These are phyloP conservation scores for Zoanthus solanderi DNA, from an alignment of 92 coral and sea anemone species.

Conservation along the genomic window DNA sequence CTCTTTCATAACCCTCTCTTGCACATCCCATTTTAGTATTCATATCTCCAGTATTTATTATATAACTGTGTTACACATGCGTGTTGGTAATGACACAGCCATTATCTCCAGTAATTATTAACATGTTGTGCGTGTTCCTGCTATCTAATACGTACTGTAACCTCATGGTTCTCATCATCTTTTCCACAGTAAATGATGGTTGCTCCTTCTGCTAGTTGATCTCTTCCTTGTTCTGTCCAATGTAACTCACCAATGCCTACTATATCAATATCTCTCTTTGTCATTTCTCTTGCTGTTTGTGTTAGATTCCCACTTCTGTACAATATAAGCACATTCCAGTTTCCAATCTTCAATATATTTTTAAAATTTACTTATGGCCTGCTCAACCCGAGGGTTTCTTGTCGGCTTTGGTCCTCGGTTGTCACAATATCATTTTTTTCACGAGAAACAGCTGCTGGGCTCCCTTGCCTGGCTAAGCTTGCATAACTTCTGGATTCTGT, in stretches of 20 bases:
- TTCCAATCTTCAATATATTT: too few relatives aligned
- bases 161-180: background rate
- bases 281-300: background rate
- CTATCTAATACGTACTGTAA: background rate
- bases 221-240: background rate
- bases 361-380: too few relatives aligned
- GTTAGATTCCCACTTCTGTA: too few relatives aligned
- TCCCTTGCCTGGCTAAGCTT: too few relatives aligned
- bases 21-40: background rate
- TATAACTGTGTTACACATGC: too few relatives aligned
- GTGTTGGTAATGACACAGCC: too few relatives aligned
- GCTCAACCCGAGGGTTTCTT: too few relatives aligned
- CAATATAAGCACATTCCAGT: too few relatives aligned
- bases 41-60: background rate
- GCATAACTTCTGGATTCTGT: too few relatives aligned
- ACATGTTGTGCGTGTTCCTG: background rate
- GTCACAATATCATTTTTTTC: too few relatives aligned
- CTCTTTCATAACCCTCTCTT: background rate
- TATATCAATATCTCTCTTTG: background rate
- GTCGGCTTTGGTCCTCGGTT: too few relatives aligned
- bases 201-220: background rate
- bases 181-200: background rate
- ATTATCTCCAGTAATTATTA: background rate
- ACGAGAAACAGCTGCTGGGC: too few relatives aligned
- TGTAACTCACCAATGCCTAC: background rate